A percentile compares a stretch with the other conserved stretches of the same genome.
Evolutionary conservation across 2,113 vertebrate species (phyloP).

Genomic region (Dipodomys merriami): DNA sequence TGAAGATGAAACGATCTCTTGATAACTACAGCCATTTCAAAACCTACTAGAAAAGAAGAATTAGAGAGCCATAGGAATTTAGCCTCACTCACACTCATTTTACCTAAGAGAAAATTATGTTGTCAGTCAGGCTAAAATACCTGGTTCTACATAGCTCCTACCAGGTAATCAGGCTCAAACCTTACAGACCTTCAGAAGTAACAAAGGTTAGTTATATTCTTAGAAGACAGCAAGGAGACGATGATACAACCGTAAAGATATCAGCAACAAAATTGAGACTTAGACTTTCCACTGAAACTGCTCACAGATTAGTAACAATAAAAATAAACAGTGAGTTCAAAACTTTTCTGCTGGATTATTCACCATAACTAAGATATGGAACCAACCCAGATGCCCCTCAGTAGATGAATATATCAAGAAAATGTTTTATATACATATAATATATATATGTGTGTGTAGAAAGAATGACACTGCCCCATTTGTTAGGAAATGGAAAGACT

Average conservation of each 20-base stretch:
- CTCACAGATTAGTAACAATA: neutral
- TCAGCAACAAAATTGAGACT: neutral
- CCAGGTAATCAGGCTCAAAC: neutral
- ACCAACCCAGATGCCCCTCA: too few relatives aligned
- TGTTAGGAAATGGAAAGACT: too few relatives aligned
- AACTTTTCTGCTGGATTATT: neutral
- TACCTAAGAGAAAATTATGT: neutral
- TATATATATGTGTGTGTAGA: too few relatives aligned
- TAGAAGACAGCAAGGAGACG: neutral
- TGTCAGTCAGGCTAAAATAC: too few relatives aligned
- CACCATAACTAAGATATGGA: too few relatives aligned
- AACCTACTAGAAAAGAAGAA: slow-evolving; percentile 60
- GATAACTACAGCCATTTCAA: slow-evolving; percentile 66
- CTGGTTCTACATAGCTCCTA: too few relatives aligned
- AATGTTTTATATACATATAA: too few relatives aligned
- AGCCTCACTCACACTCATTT: neutral
- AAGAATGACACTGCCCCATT: too few relatives aligned
- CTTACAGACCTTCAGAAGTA: neutral
- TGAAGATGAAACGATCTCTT: slow-evolving; percentile 71
- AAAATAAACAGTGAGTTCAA: neutral
- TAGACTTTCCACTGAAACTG: neutral
- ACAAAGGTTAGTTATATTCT: neutral
- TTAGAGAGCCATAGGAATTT: slow-evolving; percentile 39
- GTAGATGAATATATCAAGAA: too few relatives aligned
- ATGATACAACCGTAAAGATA: neutral